Percentiles rank a stretch among this genome's conserved stretches.
Evolutionary conservation across 2,797 vertebrate species (phyloP).

Genomic region (Trachurus trachurus): DNA sequence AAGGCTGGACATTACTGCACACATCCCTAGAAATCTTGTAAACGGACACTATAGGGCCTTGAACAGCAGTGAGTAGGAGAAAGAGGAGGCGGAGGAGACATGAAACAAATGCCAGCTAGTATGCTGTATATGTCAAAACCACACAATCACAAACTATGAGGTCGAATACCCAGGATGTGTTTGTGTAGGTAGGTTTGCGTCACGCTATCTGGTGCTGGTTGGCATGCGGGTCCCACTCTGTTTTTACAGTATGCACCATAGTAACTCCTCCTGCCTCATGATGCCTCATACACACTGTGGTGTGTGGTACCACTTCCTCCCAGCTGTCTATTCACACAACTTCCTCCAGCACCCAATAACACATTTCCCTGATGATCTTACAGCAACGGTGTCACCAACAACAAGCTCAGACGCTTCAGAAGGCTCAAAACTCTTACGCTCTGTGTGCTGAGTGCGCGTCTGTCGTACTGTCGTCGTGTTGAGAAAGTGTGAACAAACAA

Average conservation of each 20-base stretch:
- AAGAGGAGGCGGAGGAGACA: neutral
- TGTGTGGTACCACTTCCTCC: slow-evolving; percentile 75
- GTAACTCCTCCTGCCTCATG: slow-evolving; percentile 42
- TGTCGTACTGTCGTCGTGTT: neutral
- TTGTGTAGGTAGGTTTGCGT: neutral
- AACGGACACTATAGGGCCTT: neutral
- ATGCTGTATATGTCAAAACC: slow-evolving; percentile 28
- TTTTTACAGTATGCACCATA: slow-evolving; percentile 40
- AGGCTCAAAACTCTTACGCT: neutral
- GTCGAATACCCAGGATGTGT: neutral
- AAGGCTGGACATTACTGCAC: neutral
- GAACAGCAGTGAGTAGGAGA: neutral
- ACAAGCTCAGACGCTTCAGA: slow-evolving; percentile 18
- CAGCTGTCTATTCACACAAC: slow-evolving; percentile 74
- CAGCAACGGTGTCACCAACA: slow-evolving; percentile 53
- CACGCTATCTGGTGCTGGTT: neutral
- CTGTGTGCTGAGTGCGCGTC: neutral
- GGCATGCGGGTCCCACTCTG: neutral
- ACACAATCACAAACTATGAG: neutral
- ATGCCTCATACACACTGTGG: slow-evolving; percentile 57
- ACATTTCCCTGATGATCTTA: slow-evolving; percentile 31
- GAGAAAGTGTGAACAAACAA: slow-evolving; percentile 36
- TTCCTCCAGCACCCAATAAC: slow-evolving; percentile 72
- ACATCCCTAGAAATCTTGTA: neutral
- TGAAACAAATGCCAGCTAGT: neutral